Evolutionary conservation across 1,140 invertebrate genomes (phyloP).

Genomic region (Ctenoplectra terminalis): DNA sequence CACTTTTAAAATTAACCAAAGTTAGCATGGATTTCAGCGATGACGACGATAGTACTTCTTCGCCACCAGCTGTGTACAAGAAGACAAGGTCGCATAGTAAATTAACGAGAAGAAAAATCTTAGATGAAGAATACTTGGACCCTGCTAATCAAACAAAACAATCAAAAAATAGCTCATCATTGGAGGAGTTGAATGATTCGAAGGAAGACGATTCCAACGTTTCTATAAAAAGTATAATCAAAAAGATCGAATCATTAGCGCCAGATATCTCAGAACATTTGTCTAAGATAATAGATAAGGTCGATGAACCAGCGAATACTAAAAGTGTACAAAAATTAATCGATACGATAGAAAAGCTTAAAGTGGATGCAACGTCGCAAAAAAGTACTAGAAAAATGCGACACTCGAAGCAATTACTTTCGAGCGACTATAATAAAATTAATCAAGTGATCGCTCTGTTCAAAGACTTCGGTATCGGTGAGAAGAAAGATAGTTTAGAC

Average conservation of each 20-base stretch:
- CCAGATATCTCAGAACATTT: constrained; percentile 33
- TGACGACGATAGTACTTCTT: constrained; percentile 46
- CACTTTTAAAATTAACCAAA: constrained; percentile 58
- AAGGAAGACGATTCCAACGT: neutral
- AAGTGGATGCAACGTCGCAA: neutral
- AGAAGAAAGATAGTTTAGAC: neutral
- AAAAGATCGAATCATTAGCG: constrained; percentile 5
- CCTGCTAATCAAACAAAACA: neutral
- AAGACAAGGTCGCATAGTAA: constrained; percentile 4
- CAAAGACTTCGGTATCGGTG: constrained; percentile 11
- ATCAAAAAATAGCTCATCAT: neutral
- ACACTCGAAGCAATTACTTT: constrained; percentile 4
- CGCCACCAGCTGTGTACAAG: neutral
- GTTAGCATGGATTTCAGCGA: constrained; percentile 56
- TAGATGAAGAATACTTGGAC: constrained; percentile 13
- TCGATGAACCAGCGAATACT: neutral
- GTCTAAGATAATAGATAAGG: neutral
- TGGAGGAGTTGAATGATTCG: neutral
- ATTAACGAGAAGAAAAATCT: constrained; percentile 35
- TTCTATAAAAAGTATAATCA: constrained; percentile 21
- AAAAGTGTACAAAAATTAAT: constrained; percentile 27
- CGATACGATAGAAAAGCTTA: constrained; percentile 4
- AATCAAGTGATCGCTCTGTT: constrained; percentile 30
- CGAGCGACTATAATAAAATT: constrained; percentile 14
- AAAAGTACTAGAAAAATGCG: neutral